Conservation (phyloP, 2,797 vertebrate species). For the Chaetodon trifasciatus region DNA sequence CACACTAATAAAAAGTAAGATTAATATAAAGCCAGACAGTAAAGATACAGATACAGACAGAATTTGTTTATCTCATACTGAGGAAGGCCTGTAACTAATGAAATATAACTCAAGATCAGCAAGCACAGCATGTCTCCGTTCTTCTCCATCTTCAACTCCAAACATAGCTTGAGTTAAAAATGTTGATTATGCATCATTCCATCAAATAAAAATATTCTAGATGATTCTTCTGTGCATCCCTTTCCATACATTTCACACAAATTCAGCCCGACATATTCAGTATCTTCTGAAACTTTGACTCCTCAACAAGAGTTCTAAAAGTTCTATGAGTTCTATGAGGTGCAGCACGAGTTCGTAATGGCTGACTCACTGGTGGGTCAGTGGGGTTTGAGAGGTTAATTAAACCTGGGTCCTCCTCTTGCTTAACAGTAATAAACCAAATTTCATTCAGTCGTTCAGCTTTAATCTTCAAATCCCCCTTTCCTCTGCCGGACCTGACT, state of each 20-base stretch:
- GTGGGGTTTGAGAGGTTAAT: constrained; percentile 17
- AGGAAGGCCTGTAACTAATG: not conserved
- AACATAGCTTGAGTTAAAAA: not conserved
- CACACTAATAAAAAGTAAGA: constrained; percentile 64
- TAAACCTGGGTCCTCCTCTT: constrained; percentile 5
- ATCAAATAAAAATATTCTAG: not conserved
- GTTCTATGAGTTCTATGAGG: not conserved
- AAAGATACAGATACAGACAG: constrained; percentile 57
- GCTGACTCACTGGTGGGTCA: constrained; percentile 6
- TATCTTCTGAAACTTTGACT: not conserved
- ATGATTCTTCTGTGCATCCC: not conserved
- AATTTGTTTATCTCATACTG: constrained; percentile 38
- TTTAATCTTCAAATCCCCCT: not conserved
- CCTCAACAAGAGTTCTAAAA: not conserved
- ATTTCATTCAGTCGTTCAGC: not conserved
- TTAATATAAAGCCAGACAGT: constrained; percentile 75
- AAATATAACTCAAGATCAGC: constrained; percentile 1
- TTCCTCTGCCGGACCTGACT: not conserved
- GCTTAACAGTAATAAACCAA: not conserved
- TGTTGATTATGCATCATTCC: not conserved
- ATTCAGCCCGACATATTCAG: not conserved
- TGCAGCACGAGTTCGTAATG: not conserved
- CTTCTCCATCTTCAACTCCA: not conserved
- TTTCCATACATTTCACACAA: not conserved
- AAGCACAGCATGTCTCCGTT: constrained; percentile 8